Base-by-base conservation (phyloP, 2,888 invertebrate species). In the Argyra leucocephala region DNA sequence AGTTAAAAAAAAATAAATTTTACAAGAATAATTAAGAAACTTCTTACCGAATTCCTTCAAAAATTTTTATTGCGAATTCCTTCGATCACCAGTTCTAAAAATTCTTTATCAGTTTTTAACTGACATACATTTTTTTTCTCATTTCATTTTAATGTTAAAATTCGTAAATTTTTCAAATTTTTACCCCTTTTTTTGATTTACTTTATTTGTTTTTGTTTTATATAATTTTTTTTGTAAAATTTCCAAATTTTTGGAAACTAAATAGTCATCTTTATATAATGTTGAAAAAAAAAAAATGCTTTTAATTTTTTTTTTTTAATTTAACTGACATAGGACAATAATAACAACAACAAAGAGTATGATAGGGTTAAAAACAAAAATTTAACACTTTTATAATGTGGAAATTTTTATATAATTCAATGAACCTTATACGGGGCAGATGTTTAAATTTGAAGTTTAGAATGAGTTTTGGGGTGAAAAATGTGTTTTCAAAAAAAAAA, bases 381-480 rank as follows among this genome's bases (percentile, higher is more conserved):
- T 48, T 48, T 48, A 48, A 48, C 48, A 48, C 48, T 48, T 48
- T 48, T n/a, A n/a, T n/a, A 48, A 18, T 48, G 48, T 48, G 48
- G 15, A 48, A 48, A 18, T 48, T 48, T 48, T 48, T n/a, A 48
- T 48, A 31, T 31, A 31, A 48, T 48, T n/a, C 48, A 48, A 9
- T 48, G 48, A 48, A 48, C n/a, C 48, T 48, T 48, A 48, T 48
- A 48, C 48, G 48, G 48, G 48, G 48, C 48, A 48, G 48, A 48
- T 48, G 48, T 48, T 48, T 48, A 48, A 48, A 48, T 18, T 48
- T 48, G 15, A n/a, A 48, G 18, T 18, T 48, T 48, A 48, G 48
- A 48, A 9, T 3, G 1, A 18, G 12, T 48, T 48, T 48, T 9
- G 48, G 48, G 48, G 12, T 9, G 18, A 48, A 48, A 48, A 48